Evolutionary conservation across 2,888 invertebrate genomes (phyloP).

Genomic region (Gibbula magus): DNA sequence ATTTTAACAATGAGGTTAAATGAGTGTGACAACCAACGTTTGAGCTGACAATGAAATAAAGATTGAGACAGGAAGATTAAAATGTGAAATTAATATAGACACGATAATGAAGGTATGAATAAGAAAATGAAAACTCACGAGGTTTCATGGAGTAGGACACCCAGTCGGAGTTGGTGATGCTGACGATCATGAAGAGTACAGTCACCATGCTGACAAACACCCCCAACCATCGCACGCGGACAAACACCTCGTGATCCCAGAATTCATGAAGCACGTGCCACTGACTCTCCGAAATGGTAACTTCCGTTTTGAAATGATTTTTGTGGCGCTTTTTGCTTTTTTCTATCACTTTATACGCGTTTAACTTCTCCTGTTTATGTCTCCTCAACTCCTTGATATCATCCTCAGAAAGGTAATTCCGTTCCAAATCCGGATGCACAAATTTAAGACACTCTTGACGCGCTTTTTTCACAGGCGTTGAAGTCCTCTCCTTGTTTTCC

Average conservation of each 20-base stretch:
- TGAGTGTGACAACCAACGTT: too few species aligned
- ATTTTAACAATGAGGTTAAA: too few species aligned
- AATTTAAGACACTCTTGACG: constrained; percentile 68
- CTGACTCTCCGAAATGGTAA: constrained; percentile 63
- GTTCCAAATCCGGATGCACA: constrained; percentile 65
- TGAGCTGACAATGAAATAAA: neutral
- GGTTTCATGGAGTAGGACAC: constrained; percentile 47
- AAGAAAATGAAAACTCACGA: constrained; percentile 35
- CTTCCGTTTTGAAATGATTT: constrained; percentile 43
- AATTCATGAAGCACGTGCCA: constrained; percentile 68
- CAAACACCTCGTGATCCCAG: constrained; percentile 72
- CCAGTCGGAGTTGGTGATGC: constrained; percentile 60
- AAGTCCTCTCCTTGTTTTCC: constrained; percentile 59
- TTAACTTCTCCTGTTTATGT: constrained; percentile 62
- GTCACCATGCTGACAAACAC: constrained; percentile 64
- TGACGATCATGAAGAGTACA: constrained; percentile 54
- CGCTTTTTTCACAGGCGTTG: constrained; percentile 73
- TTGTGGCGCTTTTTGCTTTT: constrained; percentile 56
- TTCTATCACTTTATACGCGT: constrained; percentile 64
- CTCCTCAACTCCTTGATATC: constrained; percentile 64
- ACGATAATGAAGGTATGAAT: neutral
- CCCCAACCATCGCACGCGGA: constrained; percentile 64
- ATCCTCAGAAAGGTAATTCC: constrained; percentile 64
- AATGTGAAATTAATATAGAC: too few species aligned
- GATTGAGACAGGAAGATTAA: neutral